phyloP scores from a whole-genome alignment of 1,140 invertebrate species.

The Andricus grossulariae region DNA sequence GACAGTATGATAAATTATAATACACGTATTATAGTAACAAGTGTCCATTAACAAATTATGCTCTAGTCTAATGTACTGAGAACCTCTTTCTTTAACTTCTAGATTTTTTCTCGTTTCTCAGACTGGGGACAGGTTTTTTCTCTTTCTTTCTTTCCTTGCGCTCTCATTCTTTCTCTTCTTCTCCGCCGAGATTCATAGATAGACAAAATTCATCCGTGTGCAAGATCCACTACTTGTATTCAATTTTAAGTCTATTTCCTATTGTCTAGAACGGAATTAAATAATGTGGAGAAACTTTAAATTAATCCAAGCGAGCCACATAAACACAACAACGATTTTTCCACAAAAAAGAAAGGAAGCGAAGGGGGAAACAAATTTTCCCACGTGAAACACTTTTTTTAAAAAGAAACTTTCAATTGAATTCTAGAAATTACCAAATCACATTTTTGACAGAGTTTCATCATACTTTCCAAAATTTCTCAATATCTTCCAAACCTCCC shows the following conservation, averaged over 20 bases:
- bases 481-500: too few species aligned
- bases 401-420: too few species aligned
- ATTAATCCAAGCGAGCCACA: background rate
- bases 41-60: slow-evolving; percentile 69
- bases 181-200: slow-evolving; percentile 8
- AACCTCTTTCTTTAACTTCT: slow-evolving; percentile 51
- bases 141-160: slow-evolving; percentile 19
- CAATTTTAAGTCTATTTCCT: background rate
- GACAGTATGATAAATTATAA: slow-evolving; percentile 72
- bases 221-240: slow-evolving; percentile 11
- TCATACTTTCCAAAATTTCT: too few species aligned
- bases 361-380: background rate
- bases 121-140: background rate
- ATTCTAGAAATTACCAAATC: too few species aligned
- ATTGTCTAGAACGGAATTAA: slow-evolving; percentile 1
- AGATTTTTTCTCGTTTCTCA: slow-evolving; percentile 46
- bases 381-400: too few species aligned
- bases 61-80: slow-evolving; percentile 66
- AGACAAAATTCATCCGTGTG: slow-evolving; percentile 13
- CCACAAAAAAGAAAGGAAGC: background rate
- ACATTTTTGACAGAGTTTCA: too few species aligned
- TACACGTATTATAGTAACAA: slow-evolving; percentile 70
- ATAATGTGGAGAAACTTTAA: background rate
- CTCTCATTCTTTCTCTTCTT: slow-evolving; percentile 12
- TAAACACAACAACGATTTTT: background rate